Conservation (phyloP, 2,888 invertebrate genomes). For the Chymomyza amoena region DNA sequence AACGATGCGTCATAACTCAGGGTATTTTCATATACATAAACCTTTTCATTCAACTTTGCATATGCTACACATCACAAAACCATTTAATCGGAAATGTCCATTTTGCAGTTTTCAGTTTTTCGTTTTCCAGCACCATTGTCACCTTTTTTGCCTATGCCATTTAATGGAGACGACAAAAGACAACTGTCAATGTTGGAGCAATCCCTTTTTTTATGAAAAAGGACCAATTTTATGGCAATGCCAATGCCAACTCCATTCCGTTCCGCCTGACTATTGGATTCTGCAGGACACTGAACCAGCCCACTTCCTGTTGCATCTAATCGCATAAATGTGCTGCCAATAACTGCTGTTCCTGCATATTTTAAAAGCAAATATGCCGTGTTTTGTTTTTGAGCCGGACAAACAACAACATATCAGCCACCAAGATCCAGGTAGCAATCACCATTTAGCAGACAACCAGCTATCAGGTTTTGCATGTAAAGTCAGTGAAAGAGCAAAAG, state of each 20-base stretch:
- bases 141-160: conserved; percentile 55
- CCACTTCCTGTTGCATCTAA: conserved; percentile 65
- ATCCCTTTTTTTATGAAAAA: conserved; percentile 48
- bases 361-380: conserved; percentile 58
- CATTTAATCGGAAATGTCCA: conserved; percentile 35
- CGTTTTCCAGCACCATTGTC: conserved; percentile 57
- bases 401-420: background rate
- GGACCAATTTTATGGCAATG: background rate
- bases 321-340: conserved; percentile 71
- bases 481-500: conserved; percentile 31
- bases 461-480: conserved; percentile 18
- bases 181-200: conserved; percentile 68
- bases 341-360: conserved; percentile 62
- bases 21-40: no score
- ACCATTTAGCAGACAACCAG: background rate
- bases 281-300: conserved; percentile 4
- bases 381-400: conserved; percentile 17
- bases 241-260: no score
- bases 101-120: conserved; percentile 57
- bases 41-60: background rate
- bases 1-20: background rate
- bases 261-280: background rate
- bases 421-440: background rate
- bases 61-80: background rate
- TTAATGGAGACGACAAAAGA: conserved; percentile 39